These are phyloP conservation scores for Rousettus leschenaultii DNA, from an alignment of 2,113 vertebrate species.

Conservation along the genomic window DNA sequence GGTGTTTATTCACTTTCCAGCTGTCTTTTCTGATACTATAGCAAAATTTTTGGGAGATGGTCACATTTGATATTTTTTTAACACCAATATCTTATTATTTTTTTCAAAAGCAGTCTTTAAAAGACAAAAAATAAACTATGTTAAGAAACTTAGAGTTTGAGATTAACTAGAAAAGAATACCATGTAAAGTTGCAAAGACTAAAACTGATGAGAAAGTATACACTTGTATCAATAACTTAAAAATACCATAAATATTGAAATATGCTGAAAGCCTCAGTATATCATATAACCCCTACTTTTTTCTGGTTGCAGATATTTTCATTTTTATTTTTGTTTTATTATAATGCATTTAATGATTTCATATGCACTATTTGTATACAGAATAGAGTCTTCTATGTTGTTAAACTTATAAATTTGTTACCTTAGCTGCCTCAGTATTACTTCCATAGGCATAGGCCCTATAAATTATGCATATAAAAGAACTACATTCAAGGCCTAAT, in stretches of 20 bases:
- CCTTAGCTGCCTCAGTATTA: neutral
- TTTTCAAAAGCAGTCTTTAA: neutral
- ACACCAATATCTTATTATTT: neutral
- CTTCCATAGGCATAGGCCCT: neutral
- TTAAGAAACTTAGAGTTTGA: neutral
- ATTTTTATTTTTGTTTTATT: neutral
- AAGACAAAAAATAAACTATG: neutral
- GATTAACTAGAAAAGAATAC: neutral
- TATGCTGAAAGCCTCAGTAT: neutral
- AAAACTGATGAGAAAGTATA: neutral
- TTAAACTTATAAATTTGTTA: neutral
- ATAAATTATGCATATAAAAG: neutral
- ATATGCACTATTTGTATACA: neutral
- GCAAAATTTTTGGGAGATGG: neutral
- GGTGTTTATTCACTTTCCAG: neutral
- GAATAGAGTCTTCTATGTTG: neutral
- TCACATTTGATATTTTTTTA: neutral
- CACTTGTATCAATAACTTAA: neutral
- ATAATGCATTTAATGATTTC: neutral
- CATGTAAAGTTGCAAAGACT: neutral
- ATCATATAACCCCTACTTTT: neutral
- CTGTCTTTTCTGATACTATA: neutral
- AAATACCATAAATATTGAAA: neutral
- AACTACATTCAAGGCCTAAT: neutral
- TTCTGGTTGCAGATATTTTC: neutral